Conservation (phyloP, 2,797 vertebrate genomes). For the Coilia nasus region DNA sequence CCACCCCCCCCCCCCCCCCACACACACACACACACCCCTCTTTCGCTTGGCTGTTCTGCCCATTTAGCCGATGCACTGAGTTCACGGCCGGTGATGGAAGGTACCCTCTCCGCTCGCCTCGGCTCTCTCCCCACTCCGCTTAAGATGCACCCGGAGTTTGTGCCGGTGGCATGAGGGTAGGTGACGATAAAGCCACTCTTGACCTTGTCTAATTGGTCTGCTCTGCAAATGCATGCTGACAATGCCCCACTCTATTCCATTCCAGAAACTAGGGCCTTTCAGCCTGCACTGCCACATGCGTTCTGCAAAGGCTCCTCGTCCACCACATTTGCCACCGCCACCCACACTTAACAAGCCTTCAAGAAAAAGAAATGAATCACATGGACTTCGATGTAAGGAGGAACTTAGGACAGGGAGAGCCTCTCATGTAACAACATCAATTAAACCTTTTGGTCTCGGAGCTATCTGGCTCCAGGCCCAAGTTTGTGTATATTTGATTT, state of each 20-base stretch:
- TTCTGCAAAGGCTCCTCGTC: neutral
- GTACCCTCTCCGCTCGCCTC: slow-evolving; percentile 30
- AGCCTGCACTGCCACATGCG: neutral
- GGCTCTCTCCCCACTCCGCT: neutral
- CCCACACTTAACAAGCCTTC: neutral
- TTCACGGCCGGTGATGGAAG: slow-evolving; percentile 41
- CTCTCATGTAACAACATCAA: slow-evolving; percentile 32
- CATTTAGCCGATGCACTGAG: slow-evolving; percentile 50
- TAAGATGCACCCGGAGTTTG: neutral
- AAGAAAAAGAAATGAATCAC: neutral
- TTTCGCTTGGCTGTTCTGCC: neutral
- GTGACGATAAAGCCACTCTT: neutral
- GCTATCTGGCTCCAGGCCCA: slow-evolving; percentile 58
- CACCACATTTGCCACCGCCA: neutral
- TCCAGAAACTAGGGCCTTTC: neutral
- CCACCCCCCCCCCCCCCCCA: neutral
- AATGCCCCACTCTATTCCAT: neutral
- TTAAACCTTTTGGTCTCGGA: slow-evolving; percentile 51
- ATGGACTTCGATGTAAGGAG: neutral
- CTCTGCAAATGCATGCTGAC: neutral
- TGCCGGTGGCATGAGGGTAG: neutral
- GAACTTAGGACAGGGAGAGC: neutral
- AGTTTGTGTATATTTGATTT: slow-evolving; percentile 62
- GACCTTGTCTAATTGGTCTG: neutral
- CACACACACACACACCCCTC: slow-evolving; percentile 52